Conservation (phyloP, 2,113 vertebrate species). For the Alethe castanea region DNA sequence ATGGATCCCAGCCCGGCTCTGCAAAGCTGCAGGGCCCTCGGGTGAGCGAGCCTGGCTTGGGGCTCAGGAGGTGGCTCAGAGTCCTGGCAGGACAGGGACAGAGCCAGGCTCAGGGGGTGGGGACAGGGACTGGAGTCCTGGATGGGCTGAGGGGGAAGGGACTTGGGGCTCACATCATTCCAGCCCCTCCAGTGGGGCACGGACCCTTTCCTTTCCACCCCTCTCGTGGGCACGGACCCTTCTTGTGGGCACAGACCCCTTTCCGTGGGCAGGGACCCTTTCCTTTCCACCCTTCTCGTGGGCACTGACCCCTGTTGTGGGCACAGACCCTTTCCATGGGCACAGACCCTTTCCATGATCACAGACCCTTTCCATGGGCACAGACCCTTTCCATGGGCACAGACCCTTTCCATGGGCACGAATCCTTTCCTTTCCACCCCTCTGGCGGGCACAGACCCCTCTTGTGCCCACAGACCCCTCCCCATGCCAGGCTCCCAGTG, state of each 20-base stretch:
- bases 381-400: too few species aligned
- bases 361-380: neutral
- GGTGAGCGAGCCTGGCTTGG: neutral
- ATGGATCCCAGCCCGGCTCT: neutral
- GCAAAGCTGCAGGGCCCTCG: neutral
- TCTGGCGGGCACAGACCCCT: too few species aligned
- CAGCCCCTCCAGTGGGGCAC: too few species aligned
- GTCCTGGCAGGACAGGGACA: neutral
- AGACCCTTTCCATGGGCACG: neutral
- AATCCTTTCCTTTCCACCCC: neutral
- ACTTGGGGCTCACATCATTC: rapidly evolving
- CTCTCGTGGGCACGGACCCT: too few species aligned
- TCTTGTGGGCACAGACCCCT: neutral
- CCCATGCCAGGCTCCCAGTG: neutral
- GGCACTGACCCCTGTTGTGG: too few species aligned
- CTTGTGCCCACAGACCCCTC: too few species aligned
- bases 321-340: neutral
- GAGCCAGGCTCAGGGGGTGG: neutral
- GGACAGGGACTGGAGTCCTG: neutral
- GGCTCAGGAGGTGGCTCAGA: neutral
- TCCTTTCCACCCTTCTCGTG: too few species aligned
- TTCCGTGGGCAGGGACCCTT: too few species aligned
- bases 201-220: too few species aligned
- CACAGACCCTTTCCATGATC: too few species aligned
- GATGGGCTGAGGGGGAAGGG: neutral